Percentiles rank a stretch among this genome's conserved stretches.
phyloP scores from a whole-genome alignment of 2,888 invertebrate genomes.

The Automeris io region DNA sequence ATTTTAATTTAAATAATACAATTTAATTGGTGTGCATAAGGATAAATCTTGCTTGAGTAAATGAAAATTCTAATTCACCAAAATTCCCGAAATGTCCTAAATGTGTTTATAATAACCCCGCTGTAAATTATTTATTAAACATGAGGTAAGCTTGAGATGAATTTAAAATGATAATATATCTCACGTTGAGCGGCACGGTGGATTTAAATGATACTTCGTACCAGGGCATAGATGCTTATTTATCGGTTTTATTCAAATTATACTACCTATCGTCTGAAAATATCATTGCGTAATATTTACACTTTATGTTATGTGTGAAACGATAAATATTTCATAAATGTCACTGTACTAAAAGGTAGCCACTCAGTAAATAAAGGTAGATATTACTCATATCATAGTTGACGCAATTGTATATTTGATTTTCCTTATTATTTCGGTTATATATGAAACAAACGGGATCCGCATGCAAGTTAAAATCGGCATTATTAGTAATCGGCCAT shows the following conservation, averaged over 20 bases:
- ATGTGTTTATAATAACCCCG: not conserved
- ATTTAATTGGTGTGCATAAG: too few species aligned
- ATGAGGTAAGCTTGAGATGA: not conserved
- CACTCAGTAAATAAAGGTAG: conserved; percentile 7
- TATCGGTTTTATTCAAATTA: conserved; percentile 27
- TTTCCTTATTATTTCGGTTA: not conserved
- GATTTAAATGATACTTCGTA: conserved; percentile 6
- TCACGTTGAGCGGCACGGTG: conserved; percentile 32
- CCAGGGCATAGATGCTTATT: conserved; percentile 14
- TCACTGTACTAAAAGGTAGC: conserved; percentile 15
- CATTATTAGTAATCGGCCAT: too few species aligned
- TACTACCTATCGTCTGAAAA: conserved; percentile 22
- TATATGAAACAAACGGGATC: too few species aligned
- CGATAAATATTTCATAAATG: conserved; percentile 22
- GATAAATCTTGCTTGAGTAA: too few species aligned
- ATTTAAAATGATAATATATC: conserved; percentile 1
- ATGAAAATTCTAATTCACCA: too few species aligned
- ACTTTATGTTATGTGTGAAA: conserved; percentile 13
- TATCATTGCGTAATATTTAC: conserved; percentile 21
- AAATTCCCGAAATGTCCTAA: too few species aligned
- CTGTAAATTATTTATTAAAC: not conserved
- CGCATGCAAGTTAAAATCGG: too few species aligned
- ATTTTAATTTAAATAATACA: too few species aligned
- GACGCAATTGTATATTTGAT: conserved; percentile 10
- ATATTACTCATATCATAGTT: not conserved